Evolutionary conservation across 1,140 invertebrate genomes (phyloP).

Genomic region (Bicyclus anynana): DNA sequence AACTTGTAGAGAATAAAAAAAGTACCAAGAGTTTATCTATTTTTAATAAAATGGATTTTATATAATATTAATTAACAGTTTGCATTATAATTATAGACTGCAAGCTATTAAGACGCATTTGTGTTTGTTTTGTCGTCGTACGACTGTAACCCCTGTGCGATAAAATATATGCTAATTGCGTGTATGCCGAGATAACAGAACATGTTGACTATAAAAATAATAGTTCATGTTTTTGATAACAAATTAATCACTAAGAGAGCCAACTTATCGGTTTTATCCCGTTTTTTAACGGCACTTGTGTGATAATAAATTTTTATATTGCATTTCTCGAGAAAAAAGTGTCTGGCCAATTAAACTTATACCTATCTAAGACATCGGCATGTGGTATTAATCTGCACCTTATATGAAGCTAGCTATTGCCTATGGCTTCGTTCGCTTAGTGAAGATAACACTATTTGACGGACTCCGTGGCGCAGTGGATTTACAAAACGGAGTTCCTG

Average conservation of each 20-base stretch:
- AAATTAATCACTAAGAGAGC: background rate
- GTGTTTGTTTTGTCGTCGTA: background rate
- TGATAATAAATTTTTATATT: background rate
- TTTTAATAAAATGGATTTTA: too few relatives aligned
- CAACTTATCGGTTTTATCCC: background rate
- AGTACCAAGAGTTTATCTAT: too few relatives aligned
- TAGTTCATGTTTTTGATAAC: background rate
- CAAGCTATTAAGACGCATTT: background rate
- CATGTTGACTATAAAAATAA: background rate
- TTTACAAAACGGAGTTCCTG: too few relatives aligned
- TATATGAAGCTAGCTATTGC: too few relatives aligned
- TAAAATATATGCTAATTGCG: background rate
- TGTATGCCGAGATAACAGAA: background rate
- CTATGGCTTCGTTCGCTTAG: too few relatives aligned
- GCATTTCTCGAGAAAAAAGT: background rate
- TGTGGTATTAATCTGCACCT: too few relatives aligned
- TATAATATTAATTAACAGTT: background rate
- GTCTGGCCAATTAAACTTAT: too few relatives aligned
- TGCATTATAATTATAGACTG: background rate
- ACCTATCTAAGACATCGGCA: too few relatives aligned
- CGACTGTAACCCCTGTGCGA: background rate
- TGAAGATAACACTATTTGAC: too few relatives aligned
- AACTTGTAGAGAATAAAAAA: too few relatives aligned
- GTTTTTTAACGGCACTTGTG: background rate
- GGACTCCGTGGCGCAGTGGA: too few relatives aligned